Evolutionary conservation across 2,113 vertebrate species (phyloP).

Genomic region (Pomatostomus ruficeps): DNA sequence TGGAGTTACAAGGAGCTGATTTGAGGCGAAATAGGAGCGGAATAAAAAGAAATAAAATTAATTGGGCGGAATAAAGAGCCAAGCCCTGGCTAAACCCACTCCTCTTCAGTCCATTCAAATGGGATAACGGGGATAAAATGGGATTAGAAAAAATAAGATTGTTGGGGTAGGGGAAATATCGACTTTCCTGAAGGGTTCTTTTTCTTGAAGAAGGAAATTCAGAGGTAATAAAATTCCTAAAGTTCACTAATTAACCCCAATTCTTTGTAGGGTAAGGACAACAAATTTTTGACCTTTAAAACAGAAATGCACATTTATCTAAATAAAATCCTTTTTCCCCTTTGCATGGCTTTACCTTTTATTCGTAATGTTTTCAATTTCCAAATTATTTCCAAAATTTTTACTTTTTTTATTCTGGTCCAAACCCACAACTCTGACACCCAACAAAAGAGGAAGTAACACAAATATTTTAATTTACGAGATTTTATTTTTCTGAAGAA

Average conservation of each 20-base stretch:
- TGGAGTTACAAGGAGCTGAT: neutral
- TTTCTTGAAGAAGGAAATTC: neutral
- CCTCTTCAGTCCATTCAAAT: neutral
- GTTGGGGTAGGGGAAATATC: neutral
- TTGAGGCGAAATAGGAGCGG: neutral
- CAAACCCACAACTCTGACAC: neutral
- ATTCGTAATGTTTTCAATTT: neutral
- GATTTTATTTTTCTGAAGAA: neutral
- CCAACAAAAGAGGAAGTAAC: neutral
- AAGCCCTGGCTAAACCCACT: neutral
- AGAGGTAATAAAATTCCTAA: neutral
- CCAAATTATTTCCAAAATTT: neutral
- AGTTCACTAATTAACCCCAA: neutral
- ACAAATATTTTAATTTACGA: neutral
- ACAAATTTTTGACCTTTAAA: neutral
- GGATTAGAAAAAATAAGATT: neutral
- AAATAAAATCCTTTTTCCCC: neutral
- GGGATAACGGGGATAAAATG: neutral
- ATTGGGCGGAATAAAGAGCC: neutral
- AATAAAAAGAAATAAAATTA: neutral
- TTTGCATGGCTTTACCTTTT: neutral
- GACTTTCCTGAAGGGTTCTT: neutral
- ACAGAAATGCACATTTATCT: fast-evolving
- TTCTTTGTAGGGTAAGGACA: neutral
- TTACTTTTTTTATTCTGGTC: neutral